A percentile compares a stretch with the other conserved stretches of the same genome.
Conservation (phyloP, 2,797 vertebrate species). For the Myotis planiceps region DNA sequence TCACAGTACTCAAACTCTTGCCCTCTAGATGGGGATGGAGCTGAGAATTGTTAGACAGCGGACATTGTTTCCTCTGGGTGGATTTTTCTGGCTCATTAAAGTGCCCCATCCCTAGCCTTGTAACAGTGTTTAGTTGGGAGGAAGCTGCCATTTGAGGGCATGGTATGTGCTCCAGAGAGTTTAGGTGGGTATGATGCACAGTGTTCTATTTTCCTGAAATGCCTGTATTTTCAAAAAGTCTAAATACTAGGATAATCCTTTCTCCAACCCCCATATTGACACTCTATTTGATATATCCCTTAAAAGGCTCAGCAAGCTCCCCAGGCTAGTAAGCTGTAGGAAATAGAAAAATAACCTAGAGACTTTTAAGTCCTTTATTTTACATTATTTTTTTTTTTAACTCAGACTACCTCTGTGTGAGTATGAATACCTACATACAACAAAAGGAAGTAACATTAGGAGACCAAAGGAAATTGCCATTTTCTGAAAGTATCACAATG, state of each 20-base stretch:
- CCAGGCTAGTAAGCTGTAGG: slow-evolving; percentile 61
- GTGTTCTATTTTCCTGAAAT: slow-evolving; percentile 50
- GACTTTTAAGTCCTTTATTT: slow-evolving; percentile 71
- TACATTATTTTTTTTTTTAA: slow-evolving; percentile 52
- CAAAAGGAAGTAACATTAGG: slow-evolving; percentile 74
- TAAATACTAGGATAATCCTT: slow-evolving; percentile 74
- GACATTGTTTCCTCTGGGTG: not conserved
- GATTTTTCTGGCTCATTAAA: not conserved
- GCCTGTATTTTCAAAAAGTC: not conserved
- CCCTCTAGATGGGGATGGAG: not conserved
- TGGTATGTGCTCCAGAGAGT: not conserved
- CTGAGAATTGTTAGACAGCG: not conserved
- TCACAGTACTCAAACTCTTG: not conserved
- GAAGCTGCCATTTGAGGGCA: not conserved
- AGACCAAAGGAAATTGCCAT: slow-evolving; percentile 86
- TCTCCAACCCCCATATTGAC: slow-evolving; percentile 59
- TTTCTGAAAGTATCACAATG: slow-evolving; percentile 84
- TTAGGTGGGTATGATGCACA: not conserved
- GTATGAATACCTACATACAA: slow-evolving; percentile 32
- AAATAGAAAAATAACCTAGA: slow-evolving; percentile 71
- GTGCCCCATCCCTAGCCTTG: not conserved
- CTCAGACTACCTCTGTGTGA: slow-evolving; percentile 9
- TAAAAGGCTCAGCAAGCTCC: slow-evolving; percentile 71
- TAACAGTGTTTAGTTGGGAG: not conserved
- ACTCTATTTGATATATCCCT: slow-evolving; percentile 67